Base-by-base conservation (phyloP, 2,113 vertebrate genomes). In the Mesoclemmys tuberculata region DNA sequence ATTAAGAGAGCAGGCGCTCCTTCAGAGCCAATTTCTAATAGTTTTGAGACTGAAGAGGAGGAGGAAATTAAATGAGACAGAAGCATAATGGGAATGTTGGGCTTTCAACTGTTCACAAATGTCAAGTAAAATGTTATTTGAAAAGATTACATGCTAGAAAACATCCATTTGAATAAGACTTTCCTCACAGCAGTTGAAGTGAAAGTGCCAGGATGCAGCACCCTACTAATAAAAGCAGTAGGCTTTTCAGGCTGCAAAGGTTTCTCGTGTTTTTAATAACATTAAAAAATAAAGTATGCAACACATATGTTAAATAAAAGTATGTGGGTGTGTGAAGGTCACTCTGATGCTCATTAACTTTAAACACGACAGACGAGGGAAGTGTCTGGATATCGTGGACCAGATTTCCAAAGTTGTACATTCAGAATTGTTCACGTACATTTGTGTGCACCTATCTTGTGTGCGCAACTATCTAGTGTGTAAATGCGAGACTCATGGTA, bases 71-170 rank as follows among this genome's bases (percentile, higher is more conserved):
- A 97, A 89, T 68, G 41, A 49, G 78, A 88, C 78, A 89, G 88
- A 95, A 90, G 90, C 27, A 13, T 84, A 95, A 74, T 87, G 10
- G 54, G 86, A 93, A 90, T 35, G 41, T 74, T 55, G 91, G 80
- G 51, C 51, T 95, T 95, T 91, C 64, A 91, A 21, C 26, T 82
- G 82, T 68, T 92, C 87, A 31, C 49, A 46, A 90, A 91, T 48
- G 74, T 79, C 83, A 93, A 94, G 82, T 84, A 80, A 93, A 95
- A 97, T 64, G 10, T 26, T 90, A 93, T 89, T 89, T 92, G 68
- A 94, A 96, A 96, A 95, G 80, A 82, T 94, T 85, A 79, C 38
- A 49, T 84, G 80, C 84, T 78, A 91, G 85, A 86, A 95, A 71
- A 22, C 35, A 88, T 93, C 85, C 26, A 49, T 94, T 95, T 95